phyloP scores from a whole-genome alignment of 2,888 invertebrate species.

The Neria commutata region DNA sequence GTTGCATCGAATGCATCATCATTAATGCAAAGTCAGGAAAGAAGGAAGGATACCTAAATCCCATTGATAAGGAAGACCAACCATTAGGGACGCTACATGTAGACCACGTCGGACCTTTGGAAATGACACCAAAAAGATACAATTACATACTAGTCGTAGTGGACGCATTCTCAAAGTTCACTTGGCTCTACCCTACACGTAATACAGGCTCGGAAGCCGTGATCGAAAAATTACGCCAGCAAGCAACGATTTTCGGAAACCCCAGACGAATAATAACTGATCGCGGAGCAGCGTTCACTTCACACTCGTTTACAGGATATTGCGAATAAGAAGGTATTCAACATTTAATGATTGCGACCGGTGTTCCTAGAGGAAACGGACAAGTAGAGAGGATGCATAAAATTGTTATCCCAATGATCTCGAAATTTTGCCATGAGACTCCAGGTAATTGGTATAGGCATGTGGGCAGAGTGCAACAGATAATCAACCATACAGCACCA shows the following conservation, averaged over 20 bases:
- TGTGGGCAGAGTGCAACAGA: constrained; percentile 27
- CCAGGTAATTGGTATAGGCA: constrained; percentile 45
- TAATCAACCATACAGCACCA: no score
- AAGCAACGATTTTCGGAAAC: constrained; percentile 16
- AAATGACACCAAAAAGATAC: constrained; percentile 3
- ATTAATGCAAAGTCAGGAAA: constrained; percentile 41
- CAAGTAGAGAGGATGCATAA: constrained; percentile 50
- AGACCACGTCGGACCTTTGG: constrained; percentile 16
- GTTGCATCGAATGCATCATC: constrained; percentile 22
- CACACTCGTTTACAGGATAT: constrained; percentile 44
- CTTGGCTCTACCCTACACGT: constrained; percentile 51
- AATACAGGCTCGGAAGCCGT: constrained; percentile 41
- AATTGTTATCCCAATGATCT: constrained; percentile 45
- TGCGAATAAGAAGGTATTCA: constrained; percentile 40
- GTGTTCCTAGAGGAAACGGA: constrained; percentile 49
- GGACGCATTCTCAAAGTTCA: constrained; percentile 44
- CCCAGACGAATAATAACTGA: constrained; percentile 49
- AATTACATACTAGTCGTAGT: background rate
- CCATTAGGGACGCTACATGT: constrained; percentile 16
- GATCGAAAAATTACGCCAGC: constrained; percentile 36
- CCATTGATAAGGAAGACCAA: constrained; percentile 15
- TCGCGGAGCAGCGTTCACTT: constrained; percentile 53
- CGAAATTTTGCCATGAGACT: constrained; percentile 48
- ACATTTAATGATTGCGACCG: constrained; percentile 44
- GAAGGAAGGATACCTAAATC: constrained; percentile 32